Evolutionary conservation across 2,888 invertebrate genomes (phyloP), one percentile per base, ranked within the genome.

Genomic region (Ormyrus thymus): DNA sequence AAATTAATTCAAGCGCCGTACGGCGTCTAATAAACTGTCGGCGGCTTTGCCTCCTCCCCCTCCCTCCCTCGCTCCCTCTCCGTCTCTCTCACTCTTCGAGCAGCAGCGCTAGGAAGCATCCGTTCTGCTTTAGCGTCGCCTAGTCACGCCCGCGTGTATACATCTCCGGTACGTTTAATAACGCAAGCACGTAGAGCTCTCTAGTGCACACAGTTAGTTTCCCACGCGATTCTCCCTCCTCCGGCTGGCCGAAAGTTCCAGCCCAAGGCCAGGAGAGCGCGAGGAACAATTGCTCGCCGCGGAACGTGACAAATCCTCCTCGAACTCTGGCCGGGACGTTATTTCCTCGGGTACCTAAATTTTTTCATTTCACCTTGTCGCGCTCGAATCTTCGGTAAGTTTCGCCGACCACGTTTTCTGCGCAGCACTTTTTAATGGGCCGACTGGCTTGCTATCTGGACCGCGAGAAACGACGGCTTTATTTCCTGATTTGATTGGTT

Each of bases 111-210:
- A 29, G 29, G 29, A 29, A 29, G 29, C 29, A 4, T 29, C 29
- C 29, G 29, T 29, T 29, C 29, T 29, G 69, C 76, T 62, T 29
- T 29, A 50, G 43, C 55, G 76, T 62, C 70, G 56, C 69, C 61
- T 48, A 62, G 69, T 69, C 75, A 68, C 76, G 69, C 76, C n/a
- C 50, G 73, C 68, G 61, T 59, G 15, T 46, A 78, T 65, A 73
- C 68, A 59, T 78, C 29, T 9, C 78, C 74, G 59, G 76, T 83
- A 82, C 83, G 83, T 85, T 86, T 83, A 83, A 85, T 84, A 86
- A 85, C 85, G 83, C 85, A 82, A 83, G 84, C 86, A 85, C 86
- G 86, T 86, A 86, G 83, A 80, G 75, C 82, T 84, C 84, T 83
- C 84, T 82, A 82, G 82, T 84, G 84, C 84, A 83, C 76, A 62